Evolutionary conservation across 2,888 invertebrate species (phyloP), one percentile per base, ranked within the genome.

Genomic region (Blomia tropicalis): DNA sequence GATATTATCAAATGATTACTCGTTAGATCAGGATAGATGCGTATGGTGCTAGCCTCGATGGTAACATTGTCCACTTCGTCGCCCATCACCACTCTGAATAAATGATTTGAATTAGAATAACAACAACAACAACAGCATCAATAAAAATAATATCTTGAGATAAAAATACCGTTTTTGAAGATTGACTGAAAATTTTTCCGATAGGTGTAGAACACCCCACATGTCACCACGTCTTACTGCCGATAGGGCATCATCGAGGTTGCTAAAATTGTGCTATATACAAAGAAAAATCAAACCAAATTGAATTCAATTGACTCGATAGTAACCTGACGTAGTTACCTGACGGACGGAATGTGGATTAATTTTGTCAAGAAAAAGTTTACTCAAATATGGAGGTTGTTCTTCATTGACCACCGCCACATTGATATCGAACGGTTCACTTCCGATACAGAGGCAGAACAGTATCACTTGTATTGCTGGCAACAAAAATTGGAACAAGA

Each of bases 1-100:
- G n/a, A n/a, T n/a, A n/a, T n/a, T n/a, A n/a, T 22, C 25, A 29
- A 27, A 36, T 27, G 32, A 63, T 63, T 65, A 69, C 67, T 69
- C 29, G 89, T 87, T 84, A 90, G 87, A 74, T 91, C 91, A 64
- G 91, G 80, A 85, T 87, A 87, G 61, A 90, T 86, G 71, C 86
- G 80, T 64, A 90, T 82, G 73, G 89, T 88, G 56, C 88, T 89
- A 66, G 85, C 85, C 67, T 85, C 83, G 62, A 90, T 79, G 0
- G 87, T 88, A 69, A 88, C 88, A 65, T 87, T 84, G 71, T 89
- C 88, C 0, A 65, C 63, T n/a, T 64, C 64, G 27, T 65, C 65
- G 19, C 65, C 65, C 30, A 60, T 27, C 4, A 65, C 43, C 62
- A 65, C 58, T 56, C 65, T 63, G 19, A 22, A 30, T 17, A 58